Conservation (phyloP, 92 coral and sea anemone genomes). For the Palythoa heliodiscus region DNA sequence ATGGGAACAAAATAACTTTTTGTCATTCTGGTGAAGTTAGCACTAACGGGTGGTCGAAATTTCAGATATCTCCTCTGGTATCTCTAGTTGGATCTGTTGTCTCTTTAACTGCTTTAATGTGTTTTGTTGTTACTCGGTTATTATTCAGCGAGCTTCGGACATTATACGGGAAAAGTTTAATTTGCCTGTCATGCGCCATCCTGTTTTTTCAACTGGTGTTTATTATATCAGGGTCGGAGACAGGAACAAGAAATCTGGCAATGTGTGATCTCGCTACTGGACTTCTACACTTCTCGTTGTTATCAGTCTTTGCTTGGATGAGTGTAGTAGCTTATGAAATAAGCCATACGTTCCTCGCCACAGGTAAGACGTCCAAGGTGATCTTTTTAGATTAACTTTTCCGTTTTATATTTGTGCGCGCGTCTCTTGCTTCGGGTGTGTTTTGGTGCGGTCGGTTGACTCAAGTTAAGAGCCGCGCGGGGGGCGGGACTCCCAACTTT, state of each 20-base stretch:
- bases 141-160: slow-evolving; percentile 16
- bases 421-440: too few relatives aligned
- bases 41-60: too few relatives aligned
- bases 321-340: too few relatives aligned
- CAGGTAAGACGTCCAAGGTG: too few relatives aligned
- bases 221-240: background rate
- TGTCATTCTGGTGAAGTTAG: background rate
- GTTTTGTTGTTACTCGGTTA: slow-evolving; percentile 1
- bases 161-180: background rate
- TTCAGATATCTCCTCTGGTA: background rate
- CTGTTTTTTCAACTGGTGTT: background rate
- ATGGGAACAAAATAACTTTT: background rate
- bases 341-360: too few relatives aligned
- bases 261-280: background rate
- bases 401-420: too few relatives aligned
- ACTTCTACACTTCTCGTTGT: background rate
- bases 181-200: background rate
- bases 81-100: background rate
- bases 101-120: background rate
- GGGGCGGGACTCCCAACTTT: too few relatives aligned
- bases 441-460: too few relatives aligned
- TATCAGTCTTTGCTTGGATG: too few relatives aligned
- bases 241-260: too few relatives aligned
- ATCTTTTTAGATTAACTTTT: too few relatives aligned
- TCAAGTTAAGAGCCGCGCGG: too few relatives aligned